These are phyloP conservation scores for Hippopotamyrus pictus DNA, from an alignment of 2,797 vertebrate genomes.

Conservation along the genomic window DNA sequence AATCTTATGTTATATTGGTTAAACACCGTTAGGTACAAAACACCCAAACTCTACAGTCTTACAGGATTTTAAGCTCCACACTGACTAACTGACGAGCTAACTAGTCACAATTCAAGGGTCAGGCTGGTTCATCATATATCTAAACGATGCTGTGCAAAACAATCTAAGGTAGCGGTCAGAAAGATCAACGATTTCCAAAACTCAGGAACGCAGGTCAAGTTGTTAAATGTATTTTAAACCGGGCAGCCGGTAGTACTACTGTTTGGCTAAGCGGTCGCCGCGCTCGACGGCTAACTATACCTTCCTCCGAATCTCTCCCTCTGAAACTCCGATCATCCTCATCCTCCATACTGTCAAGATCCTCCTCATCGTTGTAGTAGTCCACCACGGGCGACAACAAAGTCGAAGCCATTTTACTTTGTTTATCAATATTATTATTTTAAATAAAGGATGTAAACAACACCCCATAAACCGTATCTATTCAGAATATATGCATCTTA, in stretches of 20 bases:
- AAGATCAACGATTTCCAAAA: neutral
- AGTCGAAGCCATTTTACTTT: constrained; percentile 63
- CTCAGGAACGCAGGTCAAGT: neutral
- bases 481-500: constrained; percentile 55
- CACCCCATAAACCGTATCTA: constrained; percentile 58
- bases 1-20: neutral
- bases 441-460: constrained; percentile 53
- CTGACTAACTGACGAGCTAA: neutral
- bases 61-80: neutral
- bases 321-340: constrained; percentile 90
- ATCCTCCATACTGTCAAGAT: constrained; percentile 88
- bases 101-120: neutral
- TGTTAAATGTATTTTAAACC: neutral
- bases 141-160: neutral
- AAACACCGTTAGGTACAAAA: neutral
- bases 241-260: neutral
- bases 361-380: constrained; percentile 91
- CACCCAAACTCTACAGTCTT: neutral
- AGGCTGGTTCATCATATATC: neutral
- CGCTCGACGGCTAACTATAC: constrained; percentile 44
- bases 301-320: constrained; percentile 90
- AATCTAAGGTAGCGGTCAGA: neutral
- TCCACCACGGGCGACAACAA: constrained; percentile 78
- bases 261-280: neutral
- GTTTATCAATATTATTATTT: neutral